phyloP scores from a whole-genome alignment of 2,113 vertebrate genomes.

The Callipepla squamata region DNA sequence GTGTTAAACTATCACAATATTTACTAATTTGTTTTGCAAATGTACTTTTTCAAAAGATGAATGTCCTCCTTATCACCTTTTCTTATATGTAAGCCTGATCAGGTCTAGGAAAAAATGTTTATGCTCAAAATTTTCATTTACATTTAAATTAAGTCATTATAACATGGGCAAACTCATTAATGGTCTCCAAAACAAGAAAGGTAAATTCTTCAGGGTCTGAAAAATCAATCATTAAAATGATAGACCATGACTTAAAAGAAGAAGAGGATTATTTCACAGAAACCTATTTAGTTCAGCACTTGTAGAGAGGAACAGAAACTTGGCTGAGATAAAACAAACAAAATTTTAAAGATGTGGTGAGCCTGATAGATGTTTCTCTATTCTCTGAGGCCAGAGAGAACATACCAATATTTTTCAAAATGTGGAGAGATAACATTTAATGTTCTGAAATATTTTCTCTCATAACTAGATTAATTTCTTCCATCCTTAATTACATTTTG shows the following conservation, averaged over 20 bases:
- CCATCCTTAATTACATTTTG: neutral
- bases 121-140: conserved; percentile 5
- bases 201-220: neutral
- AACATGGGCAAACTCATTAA: neutral
- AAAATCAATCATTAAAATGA: conserved; percentile 9
- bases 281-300: neutral
- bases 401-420: neutral
- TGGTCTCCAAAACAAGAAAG: neutral
- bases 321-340: conserved; percentile 11
- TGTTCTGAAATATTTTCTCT: neutral
- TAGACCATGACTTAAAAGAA: neutral
- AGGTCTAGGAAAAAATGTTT: neutral
- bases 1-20: neutral
- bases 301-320: neutral
- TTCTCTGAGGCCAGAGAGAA: neutral
- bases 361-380: neutral
- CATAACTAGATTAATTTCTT: neutral
- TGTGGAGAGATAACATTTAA: neutral
- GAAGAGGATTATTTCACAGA: neutral
- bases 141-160: conserved; percentile 54
- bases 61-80: neutral
- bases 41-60: neutral
- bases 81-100: neutral
- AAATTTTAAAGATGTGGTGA: neutral
- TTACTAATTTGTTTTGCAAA: neutral